Percentiles rank a stretch among this genome's conserved stretches.
Evolutionary conservation across 1,140 invertebrate species (phyloP).

Genomic region (Diuraphis noxia): DNA sequence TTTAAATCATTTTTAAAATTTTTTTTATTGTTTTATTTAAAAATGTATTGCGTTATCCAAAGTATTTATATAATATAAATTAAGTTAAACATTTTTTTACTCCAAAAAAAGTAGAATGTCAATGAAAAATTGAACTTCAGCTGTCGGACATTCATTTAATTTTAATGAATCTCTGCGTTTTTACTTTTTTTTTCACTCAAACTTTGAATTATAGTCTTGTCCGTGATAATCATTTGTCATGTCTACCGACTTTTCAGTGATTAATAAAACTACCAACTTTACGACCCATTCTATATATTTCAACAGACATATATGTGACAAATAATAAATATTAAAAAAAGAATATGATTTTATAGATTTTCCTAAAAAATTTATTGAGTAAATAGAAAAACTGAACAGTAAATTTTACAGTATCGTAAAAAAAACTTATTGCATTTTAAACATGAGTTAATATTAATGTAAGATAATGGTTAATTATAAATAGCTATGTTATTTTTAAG

Average conservation of each 20-base stretch:
- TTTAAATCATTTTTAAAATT: background rate
- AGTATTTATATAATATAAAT: background rate
- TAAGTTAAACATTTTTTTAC: background rate
- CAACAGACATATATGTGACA: background rate
- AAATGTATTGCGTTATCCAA: background rate
- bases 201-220: slow-evolving; percentile 17
- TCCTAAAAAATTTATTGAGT: background rate
- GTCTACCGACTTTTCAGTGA: slow-evolving; percentile 11
- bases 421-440: background rate
- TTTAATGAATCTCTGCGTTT: slow-evolving; percentile 3
- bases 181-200: background rate
- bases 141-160: background rate
- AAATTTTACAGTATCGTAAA: background rate
- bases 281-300: background rate
- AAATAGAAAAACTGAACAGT: background rate
- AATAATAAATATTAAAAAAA: background rate
- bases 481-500: background rate
- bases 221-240: background rate
- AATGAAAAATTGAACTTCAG: slow-evolving; percentile 28
- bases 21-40: background rate
- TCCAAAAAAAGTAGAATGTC: background rate
- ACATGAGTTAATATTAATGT: background rate
- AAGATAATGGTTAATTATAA: background rate
- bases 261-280: slow-evolving; percentile 1
- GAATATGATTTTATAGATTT: background rate